Evolutionary conservation across 2,113 vertebrate genomes (phyloP).

Genomic region (Pachycephala philippinensis): DNA sequence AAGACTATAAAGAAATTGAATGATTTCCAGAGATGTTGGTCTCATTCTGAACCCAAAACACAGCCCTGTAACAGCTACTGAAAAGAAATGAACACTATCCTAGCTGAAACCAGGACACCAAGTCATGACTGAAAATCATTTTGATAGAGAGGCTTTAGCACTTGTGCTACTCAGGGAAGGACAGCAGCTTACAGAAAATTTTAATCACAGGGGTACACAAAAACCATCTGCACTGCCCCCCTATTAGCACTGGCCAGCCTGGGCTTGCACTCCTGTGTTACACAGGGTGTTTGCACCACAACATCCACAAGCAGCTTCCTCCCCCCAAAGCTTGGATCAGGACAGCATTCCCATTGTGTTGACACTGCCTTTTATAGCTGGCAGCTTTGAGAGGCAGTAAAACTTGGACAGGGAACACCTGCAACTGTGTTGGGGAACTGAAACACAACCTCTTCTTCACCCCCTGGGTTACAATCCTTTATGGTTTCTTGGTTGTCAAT

Average conservation of each 20-base stretch:
- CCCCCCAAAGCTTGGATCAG: not conserved
- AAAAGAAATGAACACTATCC: not conserved
- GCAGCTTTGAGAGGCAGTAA: not conserved
- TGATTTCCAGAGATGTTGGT: not conserved
- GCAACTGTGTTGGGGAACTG: not conserved
- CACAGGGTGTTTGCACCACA: not conserved
- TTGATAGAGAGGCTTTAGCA: not conserved
- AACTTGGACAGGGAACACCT: not conserved
- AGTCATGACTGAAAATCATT: not conserved
- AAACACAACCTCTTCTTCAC: not conserved
- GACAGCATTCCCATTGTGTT: not conserved
- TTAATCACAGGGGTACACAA: not conserved
- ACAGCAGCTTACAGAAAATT: fast-evolving
- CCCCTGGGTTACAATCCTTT: not conserved
- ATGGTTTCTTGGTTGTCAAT: not conserved
- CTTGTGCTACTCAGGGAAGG: not conserved
- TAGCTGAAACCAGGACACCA: not conserved
- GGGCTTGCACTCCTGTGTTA: fast-evolving
- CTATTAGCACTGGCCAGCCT: not conserved
- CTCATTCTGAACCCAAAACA: not conserved
- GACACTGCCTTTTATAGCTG: not conserved
- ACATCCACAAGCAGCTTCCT: not conserved
- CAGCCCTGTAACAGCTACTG: not conserved
- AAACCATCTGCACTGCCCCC: not conserved
- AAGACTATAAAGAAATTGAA: not conserved